Conservation (phyloP, 2,888 invertebrate species). For the Orchestes rusci region DNA sequence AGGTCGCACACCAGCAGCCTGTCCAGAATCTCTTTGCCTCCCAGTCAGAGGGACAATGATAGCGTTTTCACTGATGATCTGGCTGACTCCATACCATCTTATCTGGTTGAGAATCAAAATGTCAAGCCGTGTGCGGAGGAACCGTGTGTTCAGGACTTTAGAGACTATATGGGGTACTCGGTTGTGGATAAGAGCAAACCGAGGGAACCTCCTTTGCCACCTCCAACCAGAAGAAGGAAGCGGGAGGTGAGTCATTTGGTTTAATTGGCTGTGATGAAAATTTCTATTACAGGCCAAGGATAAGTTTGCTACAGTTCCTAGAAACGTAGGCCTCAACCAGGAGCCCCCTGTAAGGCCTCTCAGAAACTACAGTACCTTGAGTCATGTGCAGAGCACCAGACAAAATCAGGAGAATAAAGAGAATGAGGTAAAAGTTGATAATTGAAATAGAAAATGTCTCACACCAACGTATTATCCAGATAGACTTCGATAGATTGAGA, state of each 20-base stretch:
- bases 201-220: conserved; percentile 47
- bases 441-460: no score
- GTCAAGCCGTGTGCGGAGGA: conserved; percentile 38
- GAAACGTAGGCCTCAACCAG: conserved; percentile 29
- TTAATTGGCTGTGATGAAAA: conserved; percentile 5
- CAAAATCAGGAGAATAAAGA: conserved; percentile 43
- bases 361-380: conserved; percentile 55
- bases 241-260: conserved; percentile 8
- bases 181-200: conserved; percentile 62
- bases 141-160: conserved; percentile 40
- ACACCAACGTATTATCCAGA: no score
- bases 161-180: conserved; percentile 59
- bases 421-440: conserved; percentile 33
- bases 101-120: conserved; percentile 45
- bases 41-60: conserved; percentile 16
- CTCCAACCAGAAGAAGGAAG: conserved; percentile 51
- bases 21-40: conserved; percentile 39
- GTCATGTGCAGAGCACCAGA: conserved; percentile 46
- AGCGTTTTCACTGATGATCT: conserved; percentile 15
- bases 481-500: no score
- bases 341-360: conserved; percentile 53
- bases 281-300: conserved; percentile 40
- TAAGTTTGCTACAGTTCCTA: conserved; percentile 67
- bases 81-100: conserved; percentile 42
- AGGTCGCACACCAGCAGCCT: conserved; percentile 22